Evolutionary conservation across 2,797 vertebrate species (phyloP).

Genomic region (Macrochelys suwanniensis): DNA sequence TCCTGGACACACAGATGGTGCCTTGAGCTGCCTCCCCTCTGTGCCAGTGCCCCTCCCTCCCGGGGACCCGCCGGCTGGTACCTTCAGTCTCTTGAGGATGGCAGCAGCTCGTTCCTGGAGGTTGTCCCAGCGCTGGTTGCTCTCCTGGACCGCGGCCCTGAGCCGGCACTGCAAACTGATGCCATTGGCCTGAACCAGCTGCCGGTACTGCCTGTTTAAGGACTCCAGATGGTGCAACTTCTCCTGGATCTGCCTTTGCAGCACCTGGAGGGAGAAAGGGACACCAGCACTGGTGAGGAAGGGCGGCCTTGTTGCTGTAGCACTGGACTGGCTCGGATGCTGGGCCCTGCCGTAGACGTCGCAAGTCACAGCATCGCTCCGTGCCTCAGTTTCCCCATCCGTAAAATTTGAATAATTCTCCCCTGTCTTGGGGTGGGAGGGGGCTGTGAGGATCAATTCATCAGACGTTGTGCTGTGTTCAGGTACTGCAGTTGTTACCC

Average conservation of each 20-base stretch:
- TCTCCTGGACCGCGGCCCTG: constrained; percentile 54
- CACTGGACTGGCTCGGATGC: neutral
- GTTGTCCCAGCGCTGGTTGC: constrained; percentile 80
- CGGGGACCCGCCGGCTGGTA: neutral
- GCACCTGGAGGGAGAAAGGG: constrained; percentile 60
- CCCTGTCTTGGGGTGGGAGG: neutral
- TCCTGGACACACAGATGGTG: too few relatives aligned
- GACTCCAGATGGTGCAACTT: constrained; percentile 79
- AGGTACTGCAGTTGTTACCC: neutral
- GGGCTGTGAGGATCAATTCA: neutral
- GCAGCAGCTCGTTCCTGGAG: constrained; percentile 75
- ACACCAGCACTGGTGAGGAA: neutral
- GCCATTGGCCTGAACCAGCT: constrained; percentile 65
- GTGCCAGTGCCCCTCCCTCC: neutral
- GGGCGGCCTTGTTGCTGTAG: neutral
- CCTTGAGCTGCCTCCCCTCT: too few relatives aligned
- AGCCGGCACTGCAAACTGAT: constrained; percentile 64
- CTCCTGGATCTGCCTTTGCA: constrained; percentile 74
- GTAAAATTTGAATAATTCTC: neutral
- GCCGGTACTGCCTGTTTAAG: constrained; percentile 78
- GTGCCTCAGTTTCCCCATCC: neutral
- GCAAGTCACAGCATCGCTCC: rapidly evolving
- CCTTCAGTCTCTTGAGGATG: constrained; percentile 78
- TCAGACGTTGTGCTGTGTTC: neutral
- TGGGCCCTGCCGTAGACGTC: neutral